A percentile compares a stretch with the other conserved stretches of the same genome.
phyloP scores from a whole-genome alignment of 2,797 vertebrate species.

The Lacerta bilineata region DNA sequence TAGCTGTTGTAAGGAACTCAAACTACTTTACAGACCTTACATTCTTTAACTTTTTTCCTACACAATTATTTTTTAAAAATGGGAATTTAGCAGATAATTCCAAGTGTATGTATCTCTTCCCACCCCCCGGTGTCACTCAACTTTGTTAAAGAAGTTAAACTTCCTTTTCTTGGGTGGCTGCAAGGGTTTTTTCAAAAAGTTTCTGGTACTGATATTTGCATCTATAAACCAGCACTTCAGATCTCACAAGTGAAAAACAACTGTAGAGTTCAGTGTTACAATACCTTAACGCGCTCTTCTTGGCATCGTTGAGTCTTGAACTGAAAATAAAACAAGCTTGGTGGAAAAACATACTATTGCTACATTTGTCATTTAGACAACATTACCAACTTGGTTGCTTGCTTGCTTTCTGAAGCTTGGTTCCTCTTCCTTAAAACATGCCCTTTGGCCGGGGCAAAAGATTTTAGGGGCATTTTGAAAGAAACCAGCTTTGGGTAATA shows the following conservation, averaged over 20 bases:
- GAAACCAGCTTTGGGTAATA: background rate
- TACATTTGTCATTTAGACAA: slow-evolving; percentile 14
- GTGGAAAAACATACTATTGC: slow-evolving; percentile 23
- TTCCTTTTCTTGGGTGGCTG: slow-evolving; percentile 8
- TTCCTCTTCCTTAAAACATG: background rate
- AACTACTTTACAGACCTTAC: slow-evolving; percentile 31
- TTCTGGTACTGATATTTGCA: slow-evolving; percentile 6
- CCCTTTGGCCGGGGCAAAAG: background rate
- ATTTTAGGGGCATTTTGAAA: slow-evolving; percentile 9
- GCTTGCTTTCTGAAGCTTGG: background rate
- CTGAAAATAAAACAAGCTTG: slow-evolving; percentile 35
- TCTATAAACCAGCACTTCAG: slow-evolving; percentile 5
- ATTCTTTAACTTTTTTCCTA: slow-evolving; percentile 23
- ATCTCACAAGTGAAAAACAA: background rate
- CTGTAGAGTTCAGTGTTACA: background rate
- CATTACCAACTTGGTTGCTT: background rate
- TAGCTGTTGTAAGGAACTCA: slow-evolving; percentile 19
- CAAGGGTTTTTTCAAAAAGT: background rate
- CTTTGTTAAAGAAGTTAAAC: background rate
- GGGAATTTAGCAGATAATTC: background rate
- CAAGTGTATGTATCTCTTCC: background rate
- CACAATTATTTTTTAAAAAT: background rate
- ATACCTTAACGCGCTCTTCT: background rate
- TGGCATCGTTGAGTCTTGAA: slow-evolving; percentile 18
- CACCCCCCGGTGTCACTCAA: background rate